These are phyloP conservation scores for Cossypha heuglini DNA, from an alignment of 2,797 vertebrate species.

Conservation along the genomic window DNA sequence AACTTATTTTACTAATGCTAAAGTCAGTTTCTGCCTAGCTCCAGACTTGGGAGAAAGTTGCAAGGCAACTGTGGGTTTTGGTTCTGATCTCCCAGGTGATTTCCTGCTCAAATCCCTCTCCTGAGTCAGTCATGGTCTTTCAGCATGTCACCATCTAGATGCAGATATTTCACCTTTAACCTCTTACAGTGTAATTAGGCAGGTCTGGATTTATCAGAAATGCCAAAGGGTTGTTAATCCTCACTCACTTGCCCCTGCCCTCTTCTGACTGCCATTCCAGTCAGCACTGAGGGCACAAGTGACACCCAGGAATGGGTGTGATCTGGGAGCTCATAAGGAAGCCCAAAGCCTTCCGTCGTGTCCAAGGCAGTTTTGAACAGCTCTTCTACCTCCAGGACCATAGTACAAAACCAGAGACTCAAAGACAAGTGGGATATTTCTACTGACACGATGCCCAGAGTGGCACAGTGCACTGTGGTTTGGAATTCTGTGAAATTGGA, in stretches of 20 bases:
- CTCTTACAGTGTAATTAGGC: not conserved
- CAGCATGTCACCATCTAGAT: not conserved
- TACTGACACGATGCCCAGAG: not conserved
- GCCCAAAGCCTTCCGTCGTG: not conserved
- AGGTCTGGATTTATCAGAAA: not conserved
- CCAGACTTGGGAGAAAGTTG: not conserved
- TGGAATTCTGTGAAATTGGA: not conserved
- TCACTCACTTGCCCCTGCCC: not conserved
- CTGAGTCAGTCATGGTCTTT: not conserved
- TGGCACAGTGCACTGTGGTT: not conserved
- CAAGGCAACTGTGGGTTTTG: not conserved
- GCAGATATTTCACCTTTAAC: not conserved
- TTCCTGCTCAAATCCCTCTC: not conserved
- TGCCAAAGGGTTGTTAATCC: not conserved
- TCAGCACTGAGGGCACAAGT: rapidly evolving
- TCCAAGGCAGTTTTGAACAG: not conserved
- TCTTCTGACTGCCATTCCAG: not conserved
- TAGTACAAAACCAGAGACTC: not conserved
- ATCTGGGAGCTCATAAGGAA: not conserved
- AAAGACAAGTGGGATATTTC: not conserved
- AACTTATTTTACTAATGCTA: not conserved
- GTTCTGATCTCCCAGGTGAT: not conserved
- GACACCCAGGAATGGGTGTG: not conserved
- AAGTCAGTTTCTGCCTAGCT: not conserved
- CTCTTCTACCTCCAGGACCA: not conserved